These are phyloP conservation scores for Hydrophis major DNA, from an alignment of 2,797 vertebrate genomes.

Conservation along the genomic window DNA sequence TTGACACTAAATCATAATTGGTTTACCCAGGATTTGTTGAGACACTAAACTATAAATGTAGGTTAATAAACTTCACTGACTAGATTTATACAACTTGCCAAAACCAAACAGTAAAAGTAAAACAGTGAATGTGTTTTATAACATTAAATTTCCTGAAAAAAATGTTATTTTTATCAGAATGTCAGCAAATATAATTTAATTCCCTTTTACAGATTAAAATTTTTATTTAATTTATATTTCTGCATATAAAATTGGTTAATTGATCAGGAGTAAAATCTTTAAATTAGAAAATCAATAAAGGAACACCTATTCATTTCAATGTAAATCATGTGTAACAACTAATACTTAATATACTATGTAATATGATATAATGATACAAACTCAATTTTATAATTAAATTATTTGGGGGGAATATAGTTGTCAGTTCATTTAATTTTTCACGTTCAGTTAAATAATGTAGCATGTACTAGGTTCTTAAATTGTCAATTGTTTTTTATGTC, in stretches of 20 bases:
- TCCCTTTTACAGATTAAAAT: neutral
- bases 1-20: neutral
- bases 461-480: neutral
- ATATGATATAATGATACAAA: neutral
- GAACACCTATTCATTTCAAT: neutral
- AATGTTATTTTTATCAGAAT: neutral
- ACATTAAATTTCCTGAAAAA: neutral
- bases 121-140: neutral
- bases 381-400: constrained; percentile 9
- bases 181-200: neutral
- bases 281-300: neutral
- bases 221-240: neutral
- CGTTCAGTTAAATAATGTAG: neutral
- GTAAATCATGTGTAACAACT: neutral
- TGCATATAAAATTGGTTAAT: neutral
- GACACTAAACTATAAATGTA: neutral
- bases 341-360: neutral
- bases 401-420: neutral
- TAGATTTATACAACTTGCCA: neutral
- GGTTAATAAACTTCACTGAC: neutral
- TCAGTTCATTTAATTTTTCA: neutral
- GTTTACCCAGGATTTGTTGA: neutral
- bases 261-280: neutral
- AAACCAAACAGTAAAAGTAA: neutral
- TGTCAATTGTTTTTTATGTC: neutral